Percentiles rank a stretch among this genome's conserved stretches.
Evolutionary conservation across 1,140 invertebrate genomes (phyloP).

Genomic region (Dinoponera quadriceps): DNA sequence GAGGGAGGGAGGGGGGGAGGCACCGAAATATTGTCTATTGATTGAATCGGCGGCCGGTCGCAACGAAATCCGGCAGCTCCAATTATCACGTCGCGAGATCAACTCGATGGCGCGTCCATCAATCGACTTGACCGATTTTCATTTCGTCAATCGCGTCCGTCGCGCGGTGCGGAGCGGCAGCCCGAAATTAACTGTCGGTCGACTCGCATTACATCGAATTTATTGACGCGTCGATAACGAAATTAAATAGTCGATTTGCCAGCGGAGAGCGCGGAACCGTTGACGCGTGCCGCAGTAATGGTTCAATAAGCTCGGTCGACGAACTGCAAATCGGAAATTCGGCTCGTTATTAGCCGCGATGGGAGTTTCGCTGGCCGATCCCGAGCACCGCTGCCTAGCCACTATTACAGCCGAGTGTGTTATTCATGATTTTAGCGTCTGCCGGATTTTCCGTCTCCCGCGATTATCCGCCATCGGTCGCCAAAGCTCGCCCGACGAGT

Average conservation of each 20-base stretch:
- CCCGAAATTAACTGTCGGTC: conserved; percentile 34
- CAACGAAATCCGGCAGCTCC: conserved; percentile 40
- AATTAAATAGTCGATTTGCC: conserved; percentile 62
- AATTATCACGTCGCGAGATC: conserved; percentile 40
- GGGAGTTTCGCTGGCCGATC: neutral
- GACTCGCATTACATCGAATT: conserved; percentile 49
- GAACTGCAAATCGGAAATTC: conserved; percentile 46
- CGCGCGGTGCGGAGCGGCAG: neutral
- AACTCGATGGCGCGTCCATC: conserved; percentile 20
- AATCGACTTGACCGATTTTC: conserved; percentile 48
- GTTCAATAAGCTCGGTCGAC: conserved; percentile 53
- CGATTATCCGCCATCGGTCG: neutral
- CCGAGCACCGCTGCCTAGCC: neutral
- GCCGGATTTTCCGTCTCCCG: neutral
- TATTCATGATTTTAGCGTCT: conserved; percentile 27
- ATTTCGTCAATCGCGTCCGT: conserved; percentile 42
- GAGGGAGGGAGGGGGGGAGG: too few species aligned
- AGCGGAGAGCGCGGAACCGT: conserved; percentile 12
- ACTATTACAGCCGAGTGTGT: neutral
- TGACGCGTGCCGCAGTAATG: conserved; percentile 38
- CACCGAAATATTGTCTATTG: too few species aligned
- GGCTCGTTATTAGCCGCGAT: conserved; percentile 43
- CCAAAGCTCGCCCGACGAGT: neutral
- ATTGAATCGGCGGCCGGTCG: neutral
- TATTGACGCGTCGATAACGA: conserved; percentile 55